These are phyloP conservation scores for Rhysida immarginata DNA, from an alignment of 1,140 invertebrate species.

Conservation along the genomic window DNA sequence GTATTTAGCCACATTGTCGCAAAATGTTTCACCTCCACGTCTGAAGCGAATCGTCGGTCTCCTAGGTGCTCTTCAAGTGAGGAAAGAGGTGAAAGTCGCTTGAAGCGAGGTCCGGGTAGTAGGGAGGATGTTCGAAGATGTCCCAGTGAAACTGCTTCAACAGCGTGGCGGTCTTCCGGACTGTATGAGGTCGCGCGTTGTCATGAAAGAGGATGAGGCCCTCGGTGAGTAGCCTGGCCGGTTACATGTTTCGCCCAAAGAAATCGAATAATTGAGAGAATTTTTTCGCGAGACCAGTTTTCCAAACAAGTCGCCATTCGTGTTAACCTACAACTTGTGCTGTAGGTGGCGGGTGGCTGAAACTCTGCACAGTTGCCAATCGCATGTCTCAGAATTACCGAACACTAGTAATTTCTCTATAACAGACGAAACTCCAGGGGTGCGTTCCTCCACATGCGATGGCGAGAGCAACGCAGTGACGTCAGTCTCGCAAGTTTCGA, in stretches of 20 bases:
- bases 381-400: not conserved
- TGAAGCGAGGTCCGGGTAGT: constrained; percentile 30
- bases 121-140: constrained; percentile 31
- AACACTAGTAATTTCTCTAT: not conserved
- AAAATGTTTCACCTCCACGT: not conserved
- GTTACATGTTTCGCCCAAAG: not conserved
- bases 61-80: constrained; percentile 11
- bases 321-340: not conserved
- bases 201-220: constrained; percentile 16
- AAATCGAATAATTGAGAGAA: not conserved
- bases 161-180: constrained; percentile 11
- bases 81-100: constrained; percentile 30
- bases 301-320: not conserved
- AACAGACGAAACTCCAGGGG: not conserved
- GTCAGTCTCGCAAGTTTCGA: no score
- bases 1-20: not conserved
- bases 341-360: not conserved
- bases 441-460: no score
- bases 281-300: not conserved
- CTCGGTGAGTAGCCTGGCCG: constrained; percentile 1
- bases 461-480: no score
- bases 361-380: not conserved
- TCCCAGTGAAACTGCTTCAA: constrained; percentile 29
- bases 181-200: constrained; percentile 18
- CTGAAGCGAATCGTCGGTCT: not conserved